Evolutionary conservation across 23 tunicate species (phyloP).

Genomic region (Ascidia mentula): DNA sequence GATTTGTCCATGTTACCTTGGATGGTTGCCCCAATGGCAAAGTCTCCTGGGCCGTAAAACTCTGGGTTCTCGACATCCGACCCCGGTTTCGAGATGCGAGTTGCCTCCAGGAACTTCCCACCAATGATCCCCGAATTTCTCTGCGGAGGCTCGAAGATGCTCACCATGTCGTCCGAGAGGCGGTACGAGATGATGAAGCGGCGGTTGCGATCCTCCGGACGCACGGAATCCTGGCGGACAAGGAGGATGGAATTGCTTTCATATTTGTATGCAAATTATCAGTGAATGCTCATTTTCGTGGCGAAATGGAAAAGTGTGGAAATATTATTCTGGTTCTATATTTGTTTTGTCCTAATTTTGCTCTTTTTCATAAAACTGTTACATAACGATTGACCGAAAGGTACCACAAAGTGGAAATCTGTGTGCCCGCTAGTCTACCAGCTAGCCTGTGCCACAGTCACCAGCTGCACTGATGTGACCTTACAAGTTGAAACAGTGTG

Average conservation of each 20-base stretch:
- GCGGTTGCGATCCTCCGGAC: constrained; percentile 67
- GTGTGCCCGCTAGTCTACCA: too few species aligned
- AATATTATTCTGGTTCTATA: too few species aligned
- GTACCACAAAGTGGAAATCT: too few species aligned
- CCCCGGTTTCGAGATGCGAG: constrained; percentile 79
- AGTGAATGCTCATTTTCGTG: neutral
- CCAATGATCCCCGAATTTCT: constrained; percentile 91
- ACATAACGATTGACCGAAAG: too few species aligned
- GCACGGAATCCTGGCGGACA: constrained; percentile 37
- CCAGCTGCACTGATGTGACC: too few species aligned
- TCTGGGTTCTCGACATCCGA: constrained; percentile 81
- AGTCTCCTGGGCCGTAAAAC: constrained; percentile 88
- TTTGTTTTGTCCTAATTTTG: too few species aligned
- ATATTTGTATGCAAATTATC: too few species aligned
- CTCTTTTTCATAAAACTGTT: too few species aligned
- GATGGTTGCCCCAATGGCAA: constrained; percentile 83
- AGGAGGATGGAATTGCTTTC: too few species aligned
- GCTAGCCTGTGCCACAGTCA: too few species aligned
- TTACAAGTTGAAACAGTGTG: too few species aligned
- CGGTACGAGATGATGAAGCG: constrained; percentile 74
- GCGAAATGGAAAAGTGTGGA: neutral
- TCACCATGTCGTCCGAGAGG: constrained; percentile 77
- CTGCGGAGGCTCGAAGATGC: constrained; percentile 74
- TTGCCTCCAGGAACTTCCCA: constrained; percentile 92
- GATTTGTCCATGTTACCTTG: too few species aligned